Evolutionary conservation across 2,888 invertebrate genomes (phyloP).

Genomic region (Hipparchia semele): DNA sequence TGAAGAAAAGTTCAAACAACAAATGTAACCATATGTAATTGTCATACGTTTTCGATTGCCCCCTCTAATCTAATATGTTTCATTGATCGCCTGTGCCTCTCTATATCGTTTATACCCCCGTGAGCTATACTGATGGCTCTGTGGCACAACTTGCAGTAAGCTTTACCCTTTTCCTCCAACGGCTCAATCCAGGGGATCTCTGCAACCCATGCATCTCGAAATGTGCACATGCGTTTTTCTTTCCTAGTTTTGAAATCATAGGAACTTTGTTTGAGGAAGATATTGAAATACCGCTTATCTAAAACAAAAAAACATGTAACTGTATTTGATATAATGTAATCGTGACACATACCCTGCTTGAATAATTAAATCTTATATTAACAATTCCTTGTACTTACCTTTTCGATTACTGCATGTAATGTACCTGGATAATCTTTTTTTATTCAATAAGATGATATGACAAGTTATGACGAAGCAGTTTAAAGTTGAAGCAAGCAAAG

Average conservation of each 20-base stretch:
- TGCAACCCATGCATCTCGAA: conserved; percentile 19
- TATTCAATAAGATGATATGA: too few relatives aligned
- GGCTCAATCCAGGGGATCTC: conserved; percentile 31
- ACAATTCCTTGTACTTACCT: too few relatives aligned
- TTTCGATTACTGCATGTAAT: too few relatives aligned
- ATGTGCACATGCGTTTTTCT: conserved; percentile 29
- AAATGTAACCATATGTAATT: neutral
- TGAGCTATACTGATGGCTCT: conserved; percentile 23
- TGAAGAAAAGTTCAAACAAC: neutral
- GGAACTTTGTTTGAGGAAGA: neutral
- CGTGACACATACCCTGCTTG: too few relatives aligned
- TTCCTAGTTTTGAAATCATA: conserved; percentile 8
- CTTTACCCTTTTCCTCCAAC: conserved; percentile 23
- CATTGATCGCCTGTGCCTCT: conserved; percentile 20
- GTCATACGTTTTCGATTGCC: conserved; percentile 12
- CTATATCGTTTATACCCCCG: conserved; percentile 24
- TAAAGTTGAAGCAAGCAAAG: too few relatives aligned
- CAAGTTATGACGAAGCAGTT: too few relatives aligned
- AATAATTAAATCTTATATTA: too few relatives aligned
- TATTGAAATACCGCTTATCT: conserved; percentile 24
- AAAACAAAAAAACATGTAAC: conserved; percentile 1
- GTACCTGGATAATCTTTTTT: too few relatives aligned
- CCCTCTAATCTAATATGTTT: conserved; percentile 17
- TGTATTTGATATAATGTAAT: neutral
- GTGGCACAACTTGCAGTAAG: conserved; percentile 25